Evolutionary conservation across 2,113 vertebrate genomes (phyloP).

Genomic region (Limanda limanda): DNA sequence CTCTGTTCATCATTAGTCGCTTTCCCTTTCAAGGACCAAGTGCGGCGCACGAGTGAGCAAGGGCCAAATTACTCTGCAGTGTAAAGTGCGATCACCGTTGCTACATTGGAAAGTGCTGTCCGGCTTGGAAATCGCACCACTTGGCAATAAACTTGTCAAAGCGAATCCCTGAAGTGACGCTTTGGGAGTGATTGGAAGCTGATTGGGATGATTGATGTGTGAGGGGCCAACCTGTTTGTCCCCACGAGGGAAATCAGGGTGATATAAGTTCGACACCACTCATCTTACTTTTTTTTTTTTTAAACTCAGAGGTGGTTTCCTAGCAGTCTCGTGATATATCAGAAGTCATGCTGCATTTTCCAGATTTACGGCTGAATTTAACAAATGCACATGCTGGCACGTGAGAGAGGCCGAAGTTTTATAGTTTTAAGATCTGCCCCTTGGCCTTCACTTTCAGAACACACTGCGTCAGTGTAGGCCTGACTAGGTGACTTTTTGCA

Average conservation of each 20-base stretch:
- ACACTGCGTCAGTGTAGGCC: not conserved
- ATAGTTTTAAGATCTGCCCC: not conserved
- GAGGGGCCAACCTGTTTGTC: constrained; percentile 29
- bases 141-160: constrained; percentile 55
- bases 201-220: constrained; percentile 50
- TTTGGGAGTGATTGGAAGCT: constrained; percentile 41
- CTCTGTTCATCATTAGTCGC: constrained; percentile 33
- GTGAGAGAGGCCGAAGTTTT: not conserved
- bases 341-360: not conserved
- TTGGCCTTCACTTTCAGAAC: constrained; percentile 15
- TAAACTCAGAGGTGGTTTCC: not conserved
- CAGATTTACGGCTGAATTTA: not conserved
- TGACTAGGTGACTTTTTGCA: constrained; percentile 7
- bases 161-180: constrained; percentile 46
- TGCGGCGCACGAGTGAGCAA: constrained; percentile 11
- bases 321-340: not conserved
- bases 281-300: not conserved
- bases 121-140: constrained; percentile 48
- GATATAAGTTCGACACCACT: constrained; percentile 31
- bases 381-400: not conserved
- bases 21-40: constrained; percentile 20
- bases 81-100: constrained; percentile 35
- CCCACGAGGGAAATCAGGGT: constrained; percentile 36
- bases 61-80: constrained; percentile 33
- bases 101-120: constrained; percentile 33